Evolutionary conservation across 2,797 vertebrate species (phyloP).

Genomic region (Perodicticus potto): DNA sequence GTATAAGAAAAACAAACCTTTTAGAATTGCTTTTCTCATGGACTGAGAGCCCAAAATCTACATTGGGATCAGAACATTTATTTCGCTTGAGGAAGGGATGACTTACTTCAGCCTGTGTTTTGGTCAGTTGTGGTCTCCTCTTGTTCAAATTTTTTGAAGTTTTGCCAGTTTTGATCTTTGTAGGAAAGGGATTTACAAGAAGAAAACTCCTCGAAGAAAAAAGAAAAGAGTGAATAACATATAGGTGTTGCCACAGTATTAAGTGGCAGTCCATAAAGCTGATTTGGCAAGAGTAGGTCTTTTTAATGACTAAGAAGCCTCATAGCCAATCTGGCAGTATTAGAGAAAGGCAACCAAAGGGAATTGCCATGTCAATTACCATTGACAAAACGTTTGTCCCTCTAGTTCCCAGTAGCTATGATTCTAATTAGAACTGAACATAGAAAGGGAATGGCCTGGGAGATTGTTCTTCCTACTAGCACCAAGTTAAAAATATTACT

Average conservation of each 20-base stretch:
- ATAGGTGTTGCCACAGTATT: not conserved
- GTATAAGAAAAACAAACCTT: not conserved
- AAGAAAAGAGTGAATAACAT: conserved; percentile 5
- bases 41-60: conserved; percentile 51
- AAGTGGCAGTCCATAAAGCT: not conserved
- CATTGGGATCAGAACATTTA: conserved; percentile 47
- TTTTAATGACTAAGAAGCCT: not conserved
- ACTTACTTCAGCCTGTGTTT: conserved; percentile 65
- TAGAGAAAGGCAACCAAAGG: not conserved
- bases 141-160: not conserved
- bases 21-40: conserved; percentile 38
- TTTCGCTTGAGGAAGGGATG: conserved; percentile 66
- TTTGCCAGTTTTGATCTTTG: not conserved
- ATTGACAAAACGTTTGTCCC: not conserved
- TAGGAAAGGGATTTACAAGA: conserved; percentile 59
- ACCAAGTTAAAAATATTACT: conserved; percentile 1
- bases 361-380: not conserved
- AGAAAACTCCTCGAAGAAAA: conserved; percentile 7
- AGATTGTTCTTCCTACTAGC: not conserved
- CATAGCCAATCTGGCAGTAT: not conserved
- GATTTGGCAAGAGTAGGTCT: not conserved
- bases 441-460: not conserved
- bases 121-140: conserved; percentile 38
- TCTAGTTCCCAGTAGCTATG: not conserved
- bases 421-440: not conserved